Evolutionary conservation across 2,797 vertebrate species (phyloP).

Genomic region (Anisognathus igniventris): DNA sequence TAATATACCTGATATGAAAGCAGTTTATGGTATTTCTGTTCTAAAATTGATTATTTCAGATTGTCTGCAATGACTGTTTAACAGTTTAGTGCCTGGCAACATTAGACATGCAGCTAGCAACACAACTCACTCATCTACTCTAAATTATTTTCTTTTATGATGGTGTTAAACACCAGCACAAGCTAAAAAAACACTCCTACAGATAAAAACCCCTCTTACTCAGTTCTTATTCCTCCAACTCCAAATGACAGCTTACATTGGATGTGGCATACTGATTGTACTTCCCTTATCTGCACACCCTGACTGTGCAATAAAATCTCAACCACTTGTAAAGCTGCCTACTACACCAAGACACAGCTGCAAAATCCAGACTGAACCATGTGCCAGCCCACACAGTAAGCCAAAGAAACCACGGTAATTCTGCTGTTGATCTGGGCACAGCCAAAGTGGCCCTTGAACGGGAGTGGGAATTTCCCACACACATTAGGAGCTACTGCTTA

Average conservation of each 20-base stretch:
- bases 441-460: neutral
- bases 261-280: neutral
- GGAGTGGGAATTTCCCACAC: neutral
- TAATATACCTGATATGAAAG: neutral
- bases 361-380: neutral
- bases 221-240: neutral
- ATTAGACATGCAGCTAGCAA: neutral
- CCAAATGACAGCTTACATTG: neutral
- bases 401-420: neutral
- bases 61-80: neutral
- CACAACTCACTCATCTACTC: neutral
- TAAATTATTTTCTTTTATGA: neutral
- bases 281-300: neutral
- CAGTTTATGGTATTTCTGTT: neutral
- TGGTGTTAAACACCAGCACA: neutral
- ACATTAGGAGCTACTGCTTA: neutral
- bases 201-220: neutral
- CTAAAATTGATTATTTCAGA: neutral
- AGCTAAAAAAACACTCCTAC: neutral
- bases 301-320: neutral
- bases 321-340: neutral
- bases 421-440: neutral
- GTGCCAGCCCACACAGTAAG: neutral
- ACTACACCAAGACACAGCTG: neutral
- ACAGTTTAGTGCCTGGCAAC: neutral